These are phyloP conservation scores for Thalassarche chlororhynchos DNA, from an alignment of 2,113 vertebrate genomes.

Conservation along the genomic window DNA sequence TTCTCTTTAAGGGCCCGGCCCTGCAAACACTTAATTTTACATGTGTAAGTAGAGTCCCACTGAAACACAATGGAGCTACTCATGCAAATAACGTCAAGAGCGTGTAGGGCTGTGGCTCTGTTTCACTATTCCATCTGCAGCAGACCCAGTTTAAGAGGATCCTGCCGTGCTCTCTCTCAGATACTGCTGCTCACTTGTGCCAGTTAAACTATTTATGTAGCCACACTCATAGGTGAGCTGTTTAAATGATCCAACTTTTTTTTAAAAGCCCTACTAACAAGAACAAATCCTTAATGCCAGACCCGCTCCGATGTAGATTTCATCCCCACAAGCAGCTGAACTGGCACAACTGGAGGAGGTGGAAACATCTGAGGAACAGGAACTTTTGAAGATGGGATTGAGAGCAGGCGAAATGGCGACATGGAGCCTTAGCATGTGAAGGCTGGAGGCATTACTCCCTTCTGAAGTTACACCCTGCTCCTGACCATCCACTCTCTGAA, in stretches of 20 bases:
- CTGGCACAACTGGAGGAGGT: conserved; percentile 53
- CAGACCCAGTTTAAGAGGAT: conserved; percentile 39
- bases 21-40: conserved; percentile 49
- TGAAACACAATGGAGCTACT: conserved; percentile 53
- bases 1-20: conserved; percentile 19
- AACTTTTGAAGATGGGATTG: conserved; percentile 38
- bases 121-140: conserved; percentile 13
- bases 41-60: conserved; percentile 41
- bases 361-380: conserved; percentile 37
- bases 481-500: background rate
- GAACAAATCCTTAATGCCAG: background rate
- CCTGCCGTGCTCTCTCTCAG: background rate
- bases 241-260: background rate
- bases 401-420: background rate
- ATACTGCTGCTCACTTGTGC: background rate
- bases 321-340: background rate
- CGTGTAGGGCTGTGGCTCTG: background rate
- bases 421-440: background rate
- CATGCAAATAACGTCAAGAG: conserved; percentile 48
- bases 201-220: conserved; percentile 6
- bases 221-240: background rate
- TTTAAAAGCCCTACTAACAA: background rate
- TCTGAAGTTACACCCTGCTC: background rate
- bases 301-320: background rate
- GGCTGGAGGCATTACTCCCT: background rate